These are phyloP conservation scores for Petrocephalus microphthalmus DNA, from an alignment of 2,113 vertebrate species.

Conservation along the genomic window DNA sequence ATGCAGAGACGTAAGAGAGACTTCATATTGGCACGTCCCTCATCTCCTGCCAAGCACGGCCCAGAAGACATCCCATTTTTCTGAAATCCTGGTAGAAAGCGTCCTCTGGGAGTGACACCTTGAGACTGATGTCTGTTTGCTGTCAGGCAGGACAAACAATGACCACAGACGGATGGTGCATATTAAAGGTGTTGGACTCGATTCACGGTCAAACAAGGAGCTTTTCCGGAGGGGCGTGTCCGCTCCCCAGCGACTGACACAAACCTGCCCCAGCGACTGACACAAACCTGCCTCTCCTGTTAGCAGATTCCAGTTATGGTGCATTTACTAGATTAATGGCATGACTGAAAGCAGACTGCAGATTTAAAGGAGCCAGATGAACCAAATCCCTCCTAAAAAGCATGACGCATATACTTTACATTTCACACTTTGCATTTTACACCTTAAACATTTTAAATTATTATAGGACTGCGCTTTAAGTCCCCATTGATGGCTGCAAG, in stretches of 20 bases:
- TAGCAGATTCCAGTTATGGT: background rate
- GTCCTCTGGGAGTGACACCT: conserved; percentile 2
- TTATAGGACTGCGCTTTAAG: background rate
- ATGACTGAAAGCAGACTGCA: background rate
- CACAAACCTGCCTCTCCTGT: background rate
- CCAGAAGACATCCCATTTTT: background rate
- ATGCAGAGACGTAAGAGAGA: background rate
- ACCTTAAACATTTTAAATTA: background rate
- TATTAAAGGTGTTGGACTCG: background rate
- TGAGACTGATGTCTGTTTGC: conserved; percentile 11
- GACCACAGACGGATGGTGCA: background rate
- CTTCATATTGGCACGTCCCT: background rate
- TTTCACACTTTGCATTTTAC: background rate
- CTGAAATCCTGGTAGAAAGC: background rate
- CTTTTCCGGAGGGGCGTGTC: background rate
- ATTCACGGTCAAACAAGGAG: background rate
- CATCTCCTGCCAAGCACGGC: conserved; percentile 1
- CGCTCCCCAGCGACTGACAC: background rate
- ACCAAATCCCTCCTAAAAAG: no score
- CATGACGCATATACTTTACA: background rate
- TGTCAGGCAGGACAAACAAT: conserved; percentile 9
- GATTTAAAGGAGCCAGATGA: background rate
- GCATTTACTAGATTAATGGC: background rate
- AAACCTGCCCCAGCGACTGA: background rate
- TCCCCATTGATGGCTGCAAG: background rate